phyloP scores from a whole-genome alignment of 2,113 vertebrate genomes.

The Siphamia tubifer region DNA sequence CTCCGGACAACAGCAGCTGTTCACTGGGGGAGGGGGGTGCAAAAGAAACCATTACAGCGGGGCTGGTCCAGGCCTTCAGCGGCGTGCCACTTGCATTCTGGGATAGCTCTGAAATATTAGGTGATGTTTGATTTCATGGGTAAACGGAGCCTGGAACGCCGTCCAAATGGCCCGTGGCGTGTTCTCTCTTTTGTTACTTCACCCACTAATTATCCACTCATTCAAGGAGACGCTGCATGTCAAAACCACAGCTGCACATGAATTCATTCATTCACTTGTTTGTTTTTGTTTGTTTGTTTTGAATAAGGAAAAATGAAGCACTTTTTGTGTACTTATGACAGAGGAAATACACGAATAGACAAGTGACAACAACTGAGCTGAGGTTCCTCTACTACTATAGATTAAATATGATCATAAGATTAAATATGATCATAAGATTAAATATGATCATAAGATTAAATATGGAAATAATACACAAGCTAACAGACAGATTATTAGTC shows the following conservation, averaged over 20 bases:
- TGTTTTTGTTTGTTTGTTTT: too few species aligned
- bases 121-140: conserved; percentile 16
- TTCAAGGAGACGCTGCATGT: conserved; percentile 24
- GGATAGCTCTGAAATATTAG: neutral
- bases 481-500: too few species aligned
- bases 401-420: too few species aligned
- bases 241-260: conserved; percentile 55
- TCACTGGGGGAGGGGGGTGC: conserved; percentile 43
- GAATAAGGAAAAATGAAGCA: too few species aligned
- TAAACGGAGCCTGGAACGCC: conserved; percentile 2
- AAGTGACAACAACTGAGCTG: too few species aligned
- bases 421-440: too few species aligned
- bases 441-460: too few species aligned
- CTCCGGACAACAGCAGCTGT: conserved; percentile 78
- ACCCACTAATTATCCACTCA: conserved; percentile 33
- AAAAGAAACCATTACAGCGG: conserved; percentile 74
- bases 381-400: too few species aligned
- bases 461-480: too few species aligned
- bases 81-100: conserved; percentile 38
- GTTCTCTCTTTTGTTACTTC: conserved; percentile 23
- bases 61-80: conserved; percentile 55
- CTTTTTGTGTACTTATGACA: too few species aligned
- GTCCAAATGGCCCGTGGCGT: conserved; percentile 13
- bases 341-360: too few species aligned
- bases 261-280: too few species aligned